phyloP scores from a whole-genome alignment of 2,888 invertebrate species.

The Zaprionus obscuricornis region DNA sequence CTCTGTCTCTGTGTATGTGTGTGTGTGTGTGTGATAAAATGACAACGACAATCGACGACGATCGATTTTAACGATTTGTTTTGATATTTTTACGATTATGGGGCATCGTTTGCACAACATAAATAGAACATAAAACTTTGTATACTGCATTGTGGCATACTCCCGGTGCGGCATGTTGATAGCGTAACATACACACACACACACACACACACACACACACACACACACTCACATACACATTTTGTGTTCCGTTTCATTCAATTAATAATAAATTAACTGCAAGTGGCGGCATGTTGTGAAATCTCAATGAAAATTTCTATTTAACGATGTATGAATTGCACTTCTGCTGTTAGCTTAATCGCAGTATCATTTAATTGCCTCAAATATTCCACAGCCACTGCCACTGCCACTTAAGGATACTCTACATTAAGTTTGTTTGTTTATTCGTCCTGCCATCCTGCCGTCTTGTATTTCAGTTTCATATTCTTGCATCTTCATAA shows the following conservation, averaged over 20 bases:
- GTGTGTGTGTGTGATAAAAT: too few relatives aligned
- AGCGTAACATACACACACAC: too few relatives aligned
- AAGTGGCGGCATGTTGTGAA: slow-evolving; percentile 54
- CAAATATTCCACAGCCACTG: too few relatives aligned
- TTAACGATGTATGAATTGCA: slow-evolving; percentile 56
- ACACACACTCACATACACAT: background rate
- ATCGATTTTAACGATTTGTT: slow-evolving; percentile 84
- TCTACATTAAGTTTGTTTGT: too few relatives aligned
- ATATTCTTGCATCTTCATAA: slow-evolving; percentile 76
- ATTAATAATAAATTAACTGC: slow-evolving; percentile 75
- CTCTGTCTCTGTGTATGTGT: too few relatives aligned
- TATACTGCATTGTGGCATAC: slow-evolving; percentile 73
- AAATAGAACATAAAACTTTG: slow-evolving; percentile 83
- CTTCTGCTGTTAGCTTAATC: slow-evolving; percentile 44
- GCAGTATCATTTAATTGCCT: slow-evolving; percentile 56
- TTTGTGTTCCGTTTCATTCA: slow-evolving; percentile 50
- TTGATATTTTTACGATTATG: slow-evolving; percentile 84
- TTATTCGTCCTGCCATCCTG: slow-evolving; percentile 52
- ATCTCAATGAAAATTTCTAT: slow-evolving; percentile 70
- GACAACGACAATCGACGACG: slow-evolving; percentile 65
- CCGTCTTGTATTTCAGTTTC: slow-evolving; percentile 46
- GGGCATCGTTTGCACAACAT: slow-evolving; percentile 83
- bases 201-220: too few relatives aligned
- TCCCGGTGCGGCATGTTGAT: slow-evolving; percentile 3
- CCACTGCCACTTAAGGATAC: slow-evolving; percentile 5